Conservation (phyloP, 1,140 invertebrate genomes). For the Macrostomum lignano region DNA sequence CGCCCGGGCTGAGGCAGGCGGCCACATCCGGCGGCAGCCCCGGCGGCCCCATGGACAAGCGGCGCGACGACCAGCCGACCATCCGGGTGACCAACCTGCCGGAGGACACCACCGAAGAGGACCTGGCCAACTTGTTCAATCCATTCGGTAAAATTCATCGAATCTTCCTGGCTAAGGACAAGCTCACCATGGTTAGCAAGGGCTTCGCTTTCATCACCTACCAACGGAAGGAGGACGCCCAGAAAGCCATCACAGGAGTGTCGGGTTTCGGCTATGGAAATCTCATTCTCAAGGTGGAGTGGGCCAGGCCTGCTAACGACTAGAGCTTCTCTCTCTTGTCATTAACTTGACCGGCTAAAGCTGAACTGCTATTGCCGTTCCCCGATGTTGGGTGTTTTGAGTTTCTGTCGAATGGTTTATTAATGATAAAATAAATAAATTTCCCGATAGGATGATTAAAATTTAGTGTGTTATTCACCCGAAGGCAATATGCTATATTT, state of each 20-base stretch:
- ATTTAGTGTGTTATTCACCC: too few relatives aligned
- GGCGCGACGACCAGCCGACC: constrained; percentile 48
- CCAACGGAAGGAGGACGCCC: constrained; percentile 55
- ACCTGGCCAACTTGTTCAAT: constrained; percentile 76
- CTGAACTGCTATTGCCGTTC: too few relatives aligned
- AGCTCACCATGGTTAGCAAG: constrained; percentile 24
- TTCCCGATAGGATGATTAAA: too few relatives aligned
- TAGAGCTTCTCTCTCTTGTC: too few relatives aligned
- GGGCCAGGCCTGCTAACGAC: constrained; percentile 48
- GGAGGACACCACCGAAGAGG: constrained; percentile 68
- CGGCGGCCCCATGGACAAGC: constrained; percentile 36
- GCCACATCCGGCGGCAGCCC: too few relatives aligned
- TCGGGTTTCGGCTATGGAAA: constrained; percentile 92
- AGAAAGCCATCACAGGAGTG: constrained; percentile 54
- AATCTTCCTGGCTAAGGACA: constrained; percentile 59
- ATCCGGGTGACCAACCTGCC: constrained; percentile 88
- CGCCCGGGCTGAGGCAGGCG: too few relatives aligned
- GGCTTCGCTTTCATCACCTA: constrained; percentile 85
- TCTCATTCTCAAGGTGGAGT: constrained; percentile 84
- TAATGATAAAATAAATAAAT: too few relatives aligned
- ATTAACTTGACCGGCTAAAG: too few relatives aligned
- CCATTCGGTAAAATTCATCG: constrained; percentile 57
- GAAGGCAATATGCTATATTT: too few relatives aligned
- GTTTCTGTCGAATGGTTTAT: too few relatives aligned
- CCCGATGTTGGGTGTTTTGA: too few relatives aligned